phyloP scores from a whole-genome alignment of 1,140 invertebrate species.

The Hypsibius dujardini region DNA sequence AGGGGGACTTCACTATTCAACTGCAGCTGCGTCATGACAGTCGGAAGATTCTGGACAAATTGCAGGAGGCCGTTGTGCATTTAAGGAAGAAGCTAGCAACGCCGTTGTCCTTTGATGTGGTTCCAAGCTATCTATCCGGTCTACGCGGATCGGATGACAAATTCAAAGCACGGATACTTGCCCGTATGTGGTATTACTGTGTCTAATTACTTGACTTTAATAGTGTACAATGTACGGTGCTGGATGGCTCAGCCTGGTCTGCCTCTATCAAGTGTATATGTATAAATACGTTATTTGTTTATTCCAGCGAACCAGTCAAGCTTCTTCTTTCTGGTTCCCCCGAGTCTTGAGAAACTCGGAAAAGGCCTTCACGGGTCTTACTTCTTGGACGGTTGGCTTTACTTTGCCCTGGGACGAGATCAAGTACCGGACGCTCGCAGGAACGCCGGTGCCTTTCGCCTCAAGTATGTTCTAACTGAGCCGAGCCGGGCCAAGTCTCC shows the following conservation, averaged over 20 bases:
- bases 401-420: neutral
- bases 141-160: conserved; percentile 1
- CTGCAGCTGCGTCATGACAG: conserved; percentile 12
- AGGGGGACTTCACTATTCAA: neutral
- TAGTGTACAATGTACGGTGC: neutral
- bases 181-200: neutral
- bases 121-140: neutral
- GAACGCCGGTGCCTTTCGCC: neutral
- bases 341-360: neutral
- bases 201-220: neutral
- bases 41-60: conserved; percentile 9
- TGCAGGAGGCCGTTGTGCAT: neutral
- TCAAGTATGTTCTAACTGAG: conserved; percentile 1
- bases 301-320: neutral
- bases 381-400: conserved; percentile 2
- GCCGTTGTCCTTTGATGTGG: neutral
- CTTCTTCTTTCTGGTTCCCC: neutral
- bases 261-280: neutral
- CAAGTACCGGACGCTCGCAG: neutral
- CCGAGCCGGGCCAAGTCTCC: neutral
- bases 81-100: neutral
- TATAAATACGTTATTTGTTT: neutral
- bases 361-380: neutral
- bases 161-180: neutral
- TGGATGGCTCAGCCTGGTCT: neutral